phyloP scores from a whole-genome alignment of 2,113 vertebrate species.

The Lepus americanus region DNA sequence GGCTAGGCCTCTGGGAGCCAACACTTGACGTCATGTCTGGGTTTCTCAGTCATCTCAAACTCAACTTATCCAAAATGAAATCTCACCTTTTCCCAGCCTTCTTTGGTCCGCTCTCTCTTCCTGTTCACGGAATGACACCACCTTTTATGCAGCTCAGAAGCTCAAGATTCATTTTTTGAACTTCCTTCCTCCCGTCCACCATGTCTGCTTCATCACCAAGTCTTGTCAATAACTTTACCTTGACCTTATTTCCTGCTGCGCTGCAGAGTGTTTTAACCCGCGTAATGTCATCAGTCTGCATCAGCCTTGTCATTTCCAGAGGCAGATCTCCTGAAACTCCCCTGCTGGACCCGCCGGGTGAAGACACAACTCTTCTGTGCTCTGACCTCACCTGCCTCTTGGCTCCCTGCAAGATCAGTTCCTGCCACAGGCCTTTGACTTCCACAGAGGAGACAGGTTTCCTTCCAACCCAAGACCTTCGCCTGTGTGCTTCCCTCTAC shows the following conservation, averaged over 20 bases:
- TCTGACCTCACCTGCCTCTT: background rate
- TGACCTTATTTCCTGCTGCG: background rate
- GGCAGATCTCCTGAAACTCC: background rate
- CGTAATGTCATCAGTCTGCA: background rate
- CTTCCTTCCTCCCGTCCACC: background rate
- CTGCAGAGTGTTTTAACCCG: background rate
- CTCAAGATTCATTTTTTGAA: background rate
- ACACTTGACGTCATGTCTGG: background rate
- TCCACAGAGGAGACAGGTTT: background rate
- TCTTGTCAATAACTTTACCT: background rate
- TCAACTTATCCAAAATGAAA: background rate
- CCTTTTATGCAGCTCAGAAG: slow-evolving; percentile 8
- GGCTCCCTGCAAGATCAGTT: background rate
- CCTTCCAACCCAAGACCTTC: background rate
- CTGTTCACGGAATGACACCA: background rate
- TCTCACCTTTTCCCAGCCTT: background rate
- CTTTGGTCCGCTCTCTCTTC: background rate
- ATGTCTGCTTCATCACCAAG: background rate
- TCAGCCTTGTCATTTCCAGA: background rate
- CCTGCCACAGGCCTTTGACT: background rate
- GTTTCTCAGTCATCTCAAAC: background rate
- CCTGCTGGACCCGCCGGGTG: background rate
- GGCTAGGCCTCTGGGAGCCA: background rate
- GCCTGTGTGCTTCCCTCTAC: background rate
- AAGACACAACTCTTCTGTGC: background rate